phyloP scores from a whole-genome alignment of 1,140 invertebrate species.

The Thereuonema tuberculata region DNA sequence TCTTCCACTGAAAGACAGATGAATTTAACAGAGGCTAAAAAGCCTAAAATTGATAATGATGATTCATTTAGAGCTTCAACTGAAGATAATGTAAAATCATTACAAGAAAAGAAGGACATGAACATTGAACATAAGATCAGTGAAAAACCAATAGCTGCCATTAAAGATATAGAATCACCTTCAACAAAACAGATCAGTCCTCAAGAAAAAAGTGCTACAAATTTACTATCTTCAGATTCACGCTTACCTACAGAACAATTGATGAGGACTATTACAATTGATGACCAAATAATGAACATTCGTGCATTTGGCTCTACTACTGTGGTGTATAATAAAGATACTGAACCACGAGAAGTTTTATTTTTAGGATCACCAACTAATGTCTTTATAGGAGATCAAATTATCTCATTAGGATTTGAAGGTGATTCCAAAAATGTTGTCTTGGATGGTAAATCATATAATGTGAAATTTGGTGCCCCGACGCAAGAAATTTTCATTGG shows the following conservation, averaged over 20 bases:
- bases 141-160: too few relatives aligned
- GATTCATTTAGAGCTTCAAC: background rate
- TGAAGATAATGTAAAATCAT: background rate
- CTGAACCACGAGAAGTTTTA: slow-evolving; percentile 68
- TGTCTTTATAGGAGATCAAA: slow-evolving; percentile 23
- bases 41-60: background rate
- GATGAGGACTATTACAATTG: slow-evolving; percentile 81
- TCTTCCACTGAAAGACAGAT: background rate
- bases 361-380: slow-evolving; percentile 40
- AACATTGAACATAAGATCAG: too few relatives aligned
- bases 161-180: too few relatives aligned
- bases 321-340: slow-evolving; percentile 64
- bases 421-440: slow-evolving; percentile 28
- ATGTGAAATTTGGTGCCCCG: slow-evolving; percentile 77
- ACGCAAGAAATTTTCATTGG: slow-evolving; percentile 84
- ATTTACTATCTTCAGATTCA: too few relatives aligned
- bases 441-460: slow-evolving; percentile 36
- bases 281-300: slow-evolving; percentile 63
- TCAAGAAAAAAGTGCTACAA: too few relatives aligned
- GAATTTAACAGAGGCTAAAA: slow-evolving; percentile 1
- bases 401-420: slow-evolving; percentile 22
- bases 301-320: slow-evolving; percentile 72
- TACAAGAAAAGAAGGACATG: background rate
- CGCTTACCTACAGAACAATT: too few relatives aligned
- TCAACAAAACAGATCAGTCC: too few relatives aligned